A percentile compares a stretch with the other conserved stretches of the same genome.
Evolutionary conservation across 2,888 invertebrate species (phyloP).

Genomic region (Spilarctia lutea): DNA sequence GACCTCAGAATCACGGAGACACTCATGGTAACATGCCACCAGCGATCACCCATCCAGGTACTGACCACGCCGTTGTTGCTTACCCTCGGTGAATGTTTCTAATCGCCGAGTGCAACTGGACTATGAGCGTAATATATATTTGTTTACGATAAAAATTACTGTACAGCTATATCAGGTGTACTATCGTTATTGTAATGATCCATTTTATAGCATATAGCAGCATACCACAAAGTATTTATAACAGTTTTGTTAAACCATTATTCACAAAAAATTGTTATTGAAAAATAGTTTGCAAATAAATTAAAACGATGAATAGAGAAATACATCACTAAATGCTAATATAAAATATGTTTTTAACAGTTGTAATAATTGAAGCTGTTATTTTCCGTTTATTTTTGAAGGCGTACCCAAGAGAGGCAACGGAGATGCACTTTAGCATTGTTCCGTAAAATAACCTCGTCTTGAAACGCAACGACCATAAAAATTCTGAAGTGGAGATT

Average conservation of each 20-base stretch:
- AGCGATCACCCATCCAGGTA: too few relatives aligned
- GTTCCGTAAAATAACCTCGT: conserved; percentile 67
- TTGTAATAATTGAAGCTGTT: conserved; percentile 57
- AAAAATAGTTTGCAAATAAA: conserved; percentile 26
- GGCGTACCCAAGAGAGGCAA: conserved; percentile 41
- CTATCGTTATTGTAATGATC: too few relatives aligned
- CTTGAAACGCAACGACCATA: conserved; percentile 65
- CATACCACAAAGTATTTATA: background rate
- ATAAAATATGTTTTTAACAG: conserved; percentile 46
- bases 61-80: too few relatives aligned
- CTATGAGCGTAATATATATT: too few relatives aligned
- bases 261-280: background rate
- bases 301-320: conserved; percentile 32
- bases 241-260: background rate
- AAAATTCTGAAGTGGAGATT: conserved; percentile 60
- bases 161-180: too few relatives aligned
- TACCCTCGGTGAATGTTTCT: too few relatives aligned
- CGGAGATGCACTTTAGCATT: conserved; percentile 58
- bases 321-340: conserved; percentile 50
- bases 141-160: too few relatives aligned
- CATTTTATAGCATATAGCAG: background rate
- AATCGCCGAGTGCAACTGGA: too few relatives aligned
- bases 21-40: too few relatives aligned
- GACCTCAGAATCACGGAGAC: too few relatives aligned
- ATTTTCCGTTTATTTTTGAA: conserved; percentile 57